Evolutionary conservation across 2,888 invertebrate genomes (phyloP).

Genomic region (Corbicula japonica): DNA sequence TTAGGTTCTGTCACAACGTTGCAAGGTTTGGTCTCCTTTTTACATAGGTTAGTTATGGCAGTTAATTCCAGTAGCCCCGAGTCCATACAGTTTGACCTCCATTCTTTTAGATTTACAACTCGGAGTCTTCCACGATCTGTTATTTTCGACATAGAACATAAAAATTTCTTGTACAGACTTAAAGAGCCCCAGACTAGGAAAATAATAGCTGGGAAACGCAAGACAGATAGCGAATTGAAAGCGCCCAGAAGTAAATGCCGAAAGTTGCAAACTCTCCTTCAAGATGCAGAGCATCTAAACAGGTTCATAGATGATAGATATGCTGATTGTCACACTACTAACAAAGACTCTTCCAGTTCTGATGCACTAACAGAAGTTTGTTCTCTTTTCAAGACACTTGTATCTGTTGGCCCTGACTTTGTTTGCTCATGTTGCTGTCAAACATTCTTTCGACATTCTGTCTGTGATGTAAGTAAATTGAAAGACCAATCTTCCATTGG

Average conservation of each 20-base stretch:
- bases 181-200: neutral
- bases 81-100: constrained; percentile 2
- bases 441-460: constrained; percentile 9
- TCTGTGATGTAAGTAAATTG: neutral
- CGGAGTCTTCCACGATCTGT: neutral
- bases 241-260: neutral
- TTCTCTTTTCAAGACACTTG: neutral
- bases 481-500: neutral
- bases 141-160: neutral
- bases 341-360: neutral
- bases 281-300: neutral
- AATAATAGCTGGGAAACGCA: neutral
- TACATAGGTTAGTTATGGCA: neutral
- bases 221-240: neutral
- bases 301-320: constrained; percentile 9
- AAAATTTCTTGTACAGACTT: neutral
- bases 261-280: constrained; percentile 12
- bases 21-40: neutral
- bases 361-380: neutral
- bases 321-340: neutral
- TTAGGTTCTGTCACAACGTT: neutral
- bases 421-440: constrained; percentile 9
- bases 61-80: neutral
- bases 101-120: neutral
- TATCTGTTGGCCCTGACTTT: constrained; percentile 4